Percentiles rank a stretch among this genome's conserved stretches.
Conservation (phyloP, 2,888 invertebrate species). For the Epinotia brunnichana region DNA sequence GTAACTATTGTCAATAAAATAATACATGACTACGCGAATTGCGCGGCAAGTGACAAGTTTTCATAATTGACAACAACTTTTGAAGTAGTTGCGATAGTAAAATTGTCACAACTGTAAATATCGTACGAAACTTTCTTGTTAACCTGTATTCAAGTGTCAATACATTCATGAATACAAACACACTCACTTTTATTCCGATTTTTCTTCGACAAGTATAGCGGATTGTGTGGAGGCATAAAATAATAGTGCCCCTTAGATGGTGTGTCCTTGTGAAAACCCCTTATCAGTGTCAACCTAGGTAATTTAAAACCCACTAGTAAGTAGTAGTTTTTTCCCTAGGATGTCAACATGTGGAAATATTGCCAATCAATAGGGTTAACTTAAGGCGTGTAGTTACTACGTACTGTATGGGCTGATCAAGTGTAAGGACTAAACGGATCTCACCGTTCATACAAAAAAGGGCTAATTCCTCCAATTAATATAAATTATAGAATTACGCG, state of each 20-base stretch:
- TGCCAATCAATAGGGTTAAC: background rate
- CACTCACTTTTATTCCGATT: background rate
- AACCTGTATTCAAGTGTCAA: background rate
- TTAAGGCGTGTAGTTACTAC: background rate
- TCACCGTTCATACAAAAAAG: no score
- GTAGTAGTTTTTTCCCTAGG: background rate
- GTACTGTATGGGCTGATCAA: background rate
- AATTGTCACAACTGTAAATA: background rate
- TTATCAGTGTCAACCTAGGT: background rate
- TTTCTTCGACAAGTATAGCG: background rate
- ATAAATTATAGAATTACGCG: no score
- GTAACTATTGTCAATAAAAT: no score
- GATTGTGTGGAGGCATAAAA: background rate
- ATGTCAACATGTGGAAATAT: background rate
- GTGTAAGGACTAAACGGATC: background rate
- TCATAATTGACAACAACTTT: background rate
- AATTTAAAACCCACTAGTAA: background rate
- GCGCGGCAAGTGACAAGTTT: background rate
- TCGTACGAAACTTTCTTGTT: background rate
- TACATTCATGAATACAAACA: background rate
- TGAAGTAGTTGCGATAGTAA: background rate
- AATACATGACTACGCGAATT: no score
- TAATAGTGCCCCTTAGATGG: background rate
- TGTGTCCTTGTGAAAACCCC: background rate
- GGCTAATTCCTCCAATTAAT: no score